Conservation (phyloP, 2,888 invertebrate genomes). For the Trichopoda pennipes region DNA sequence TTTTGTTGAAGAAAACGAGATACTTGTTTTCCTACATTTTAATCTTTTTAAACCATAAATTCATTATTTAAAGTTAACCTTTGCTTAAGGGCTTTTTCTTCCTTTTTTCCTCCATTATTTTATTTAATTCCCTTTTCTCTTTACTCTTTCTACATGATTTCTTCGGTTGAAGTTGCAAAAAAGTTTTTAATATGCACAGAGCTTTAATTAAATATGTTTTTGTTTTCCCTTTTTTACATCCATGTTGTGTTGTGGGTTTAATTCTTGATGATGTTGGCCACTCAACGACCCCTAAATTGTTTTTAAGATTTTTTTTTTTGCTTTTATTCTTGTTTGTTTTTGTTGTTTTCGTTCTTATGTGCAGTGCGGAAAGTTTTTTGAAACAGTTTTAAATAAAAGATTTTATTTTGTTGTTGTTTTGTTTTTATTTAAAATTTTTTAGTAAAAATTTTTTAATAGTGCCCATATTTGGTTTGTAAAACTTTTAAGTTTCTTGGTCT, state of each 20-base stretch:
- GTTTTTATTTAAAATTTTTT: not conserved
- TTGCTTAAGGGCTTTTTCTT: conserved; percentile 40
- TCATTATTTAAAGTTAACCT: conserved; percentile 49
- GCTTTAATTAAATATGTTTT: conserved; percentile 67
- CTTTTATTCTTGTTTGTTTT: conserved; percentile 9
- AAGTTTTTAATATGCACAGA: conserved; percentile 62
- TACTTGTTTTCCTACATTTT: conserved; percentile 16
- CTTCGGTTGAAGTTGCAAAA: conserved; percentile 38
- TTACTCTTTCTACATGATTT: conserved; percentile 13
- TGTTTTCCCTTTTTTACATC: conserved; percentile 29
- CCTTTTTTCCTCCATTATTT: conserved; percentile 28
- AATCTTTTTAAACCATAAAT: conserved; percentile 54
- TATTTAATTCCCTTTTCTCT: conserved; percentile 34
- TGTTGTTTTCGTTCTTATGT: conserved; percentile 12
- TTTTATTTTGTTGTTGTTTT: conserved; percentile 51
- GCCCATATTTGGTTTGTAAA: conserved; percentile 45
- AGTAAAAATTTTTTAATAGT: conserved; percentile 32
- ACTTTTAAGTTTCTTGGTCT: conserved; percentile 49
- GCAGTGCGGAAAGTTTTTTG: conserved; percentile 38
- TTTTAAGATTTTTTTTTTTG: conserved; percentile 50
- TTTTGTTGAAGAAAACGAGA: not conserved
- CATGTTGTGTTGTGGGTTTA: conserved; percentile 51
- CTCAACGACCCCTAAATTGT: conserved; percentile 66
- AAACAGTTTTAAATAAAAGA: conserved; percentile 47
- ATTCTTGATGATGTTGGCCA: conserved; percentile 59